Percentiles rank a stretch among this genome's conserved stretches.
These are phyloP conservation scores for Acanthoscelides obtectus DNA, from an alignment of 2,888 invertebrate species.

Conservation along the genomic window DNA sequence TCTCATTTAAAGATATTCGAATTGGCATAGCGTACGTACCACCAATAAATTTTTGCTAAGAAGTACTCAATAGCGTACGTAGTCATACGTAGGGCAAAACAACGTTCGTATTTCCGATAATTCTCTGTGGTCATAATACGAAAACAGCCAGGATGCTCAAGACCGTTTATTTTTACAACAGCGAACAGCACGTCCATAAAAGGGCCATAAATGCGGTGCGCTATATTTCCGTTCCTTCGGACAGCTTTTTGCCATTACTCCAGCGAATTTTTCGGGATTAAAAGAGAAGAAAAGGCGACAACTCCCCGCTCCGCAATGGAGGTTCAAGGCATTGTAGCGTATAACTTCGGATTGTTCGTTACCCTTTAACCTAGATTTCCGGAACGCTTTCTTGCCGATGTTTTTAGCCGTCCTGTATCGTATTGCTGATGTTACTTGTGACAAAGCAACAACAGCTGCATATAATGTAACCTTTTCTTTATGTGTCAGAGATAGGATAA, in stretches of 20 bases:
- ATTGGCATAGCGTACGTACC: no score
- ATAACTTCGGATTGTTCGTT: neutral
- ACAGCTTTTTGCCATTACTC: neutral
- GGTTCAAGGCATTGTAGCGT: neutral
- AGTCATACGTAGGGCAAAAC: neutral
- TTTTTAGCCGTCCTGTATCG: no score
- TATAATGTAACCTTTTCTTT: no score
- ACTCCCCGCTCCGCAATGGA: neutral
- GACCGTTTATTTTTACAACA: neutral
- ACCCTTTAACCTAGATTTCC: neutral
- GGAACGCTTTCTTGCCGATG: neutral
- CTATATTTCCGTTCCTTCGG: neutral
- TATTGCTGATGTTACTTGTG: no score
- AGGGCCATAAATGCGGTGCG: neutral
- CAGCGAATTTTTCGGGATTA: neutral
- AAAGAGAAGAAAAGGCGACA: neutral
- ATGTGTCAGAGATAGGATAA: no score
- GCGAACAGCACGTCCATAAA: neutral
- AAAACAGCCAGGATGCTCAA: neutral
- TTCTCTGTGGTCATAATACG: neutral
- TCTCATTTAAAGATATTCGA: no score
- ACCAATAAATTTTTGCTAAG: no score
- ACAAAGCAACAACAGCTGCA: no score
- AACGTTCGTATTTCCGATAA: neutral
- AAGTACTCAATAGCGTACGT: no score